Evolutionary conservation across 2,888 invertebrate species (phyloP), one percentile per base, ranked within the genome.

Genomic region (Ashinkailepas kermadecensis): DNA sequence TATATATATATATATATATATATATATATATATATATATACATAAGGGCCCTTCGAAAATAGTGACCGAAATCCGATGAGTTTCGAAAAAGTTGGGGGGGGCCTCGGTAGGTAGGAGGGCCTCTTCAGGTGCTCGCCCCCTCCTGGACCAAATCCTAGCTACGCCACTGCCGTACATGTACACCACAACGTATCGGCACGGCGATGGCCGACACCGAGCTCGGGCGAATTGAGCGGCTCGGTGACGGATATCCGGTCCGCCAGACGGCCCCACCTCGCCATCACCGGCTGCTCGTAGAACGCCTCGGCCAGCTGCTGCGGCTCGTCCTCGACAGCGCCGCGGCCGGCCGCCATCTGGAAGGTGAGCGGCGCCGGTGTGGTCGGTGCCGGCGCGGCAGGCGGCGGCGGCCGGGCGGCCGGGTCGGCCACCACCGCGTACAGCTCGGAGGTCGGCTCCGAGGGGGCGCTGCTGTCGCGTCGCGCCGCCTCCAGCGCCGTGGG

Each of bases 401-500:
- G 18, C 18, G 78, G n/a, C 58, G 79, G 59, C 13, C 58, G 79
- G 25, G 25, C 58, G 25, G 15, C 79, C 7, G 79, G 58, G 58
- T 79, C 79, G 8, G 79, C 57, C 79, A 79, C 79, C 12, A 79
- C 79, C 15, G 79, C 79, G 79, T 79, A 79, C 79, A 79, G 58
- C 25, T 79, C 58, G 7, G 79, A 79, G 3, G 57, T 23, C 15
- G n/a, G 79, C 23, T 59, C 58, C 3, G 58, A 79, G 25, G 79
- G 57, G 13, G 58, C 79, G 58, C 58, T 21, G 59, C 58, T 59
- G 79, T 21, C 54, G 13, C 79, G 58, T 12, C 79, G 74, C 6
- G 74, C 18, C 65, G 56, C 54, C 74, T 9, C 54, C 74, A 12
- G 6, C 74, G 6, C 74, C 54, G 21, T 10, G 21, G 54, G 59